Conservation (phyloP, 2,888 invertebrate species). For the Heliothis peltigera region DNA sequence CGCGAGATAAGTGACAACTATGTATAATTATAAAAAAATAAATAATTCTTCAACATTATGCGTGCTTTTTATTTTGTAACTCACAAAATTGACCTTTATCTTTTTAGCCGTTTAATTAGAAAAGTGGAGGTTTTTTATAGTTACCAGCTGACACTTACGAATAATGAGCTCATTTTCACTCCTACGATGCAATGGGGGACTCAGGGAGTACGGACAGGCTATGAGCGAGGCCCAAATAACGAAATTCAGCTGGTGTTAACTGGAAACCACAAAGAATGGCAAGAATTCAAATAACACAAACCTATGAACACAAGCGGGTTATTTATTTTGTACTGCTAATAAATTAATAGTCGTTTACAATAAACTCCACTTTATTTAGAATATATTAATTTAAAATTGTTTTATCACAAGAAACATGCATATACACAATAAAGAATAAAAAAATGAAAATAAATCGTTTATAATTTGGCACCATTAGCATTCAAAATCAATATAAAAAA, state of each 20-base stretch:
- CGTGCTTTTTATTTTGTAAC: slow-evolving; percentile 16
- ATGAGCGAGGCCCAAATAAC: no score
- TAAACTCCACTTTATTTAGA: slow-evolving; percentile 44
- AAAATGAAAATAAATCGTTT: slow-evolving; percentile 17
- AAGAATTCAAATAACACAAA: neutral
- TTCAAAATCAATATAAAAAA: slow-evolving; percentile 25
- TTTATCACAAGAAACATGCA: slow-evolving; percentile 65
- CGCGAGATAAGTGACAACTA: slow-evolving; percentile 88
- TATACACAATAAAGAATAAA: slow-evolving; percentile 11
- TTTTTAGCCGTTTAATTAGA: no score
- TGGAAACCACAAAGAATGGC: no score
- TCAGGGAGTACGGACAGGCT: no score
- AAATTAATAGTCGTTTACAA: slow-evolving; percentile 67
- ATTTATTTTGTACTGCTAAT: slow-evolving; percentile 67
- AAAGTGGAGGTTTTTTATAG: no score
- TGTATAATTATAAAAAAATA: slow-evolving; percentile 86
- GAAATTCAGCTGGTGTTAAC: no score
- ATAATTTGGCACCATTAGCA: slow-evolving; percentile 41
- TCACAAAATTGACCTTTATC: neutral
- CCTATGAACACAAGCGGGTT: slow-evolving; percentile 60
- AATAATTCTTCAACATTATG: slow-evolving; percentile 86
- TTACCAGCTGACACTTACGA: no score
- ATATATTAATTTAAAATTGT: slow-evolving; percentile 27
- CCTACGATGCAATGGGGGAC: no score
- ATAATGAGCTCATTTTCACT: no score